phyloP scores from a whole-genome alignment of 2,113 vertebrate genomes.

The Cepphus grylle region DNA sequence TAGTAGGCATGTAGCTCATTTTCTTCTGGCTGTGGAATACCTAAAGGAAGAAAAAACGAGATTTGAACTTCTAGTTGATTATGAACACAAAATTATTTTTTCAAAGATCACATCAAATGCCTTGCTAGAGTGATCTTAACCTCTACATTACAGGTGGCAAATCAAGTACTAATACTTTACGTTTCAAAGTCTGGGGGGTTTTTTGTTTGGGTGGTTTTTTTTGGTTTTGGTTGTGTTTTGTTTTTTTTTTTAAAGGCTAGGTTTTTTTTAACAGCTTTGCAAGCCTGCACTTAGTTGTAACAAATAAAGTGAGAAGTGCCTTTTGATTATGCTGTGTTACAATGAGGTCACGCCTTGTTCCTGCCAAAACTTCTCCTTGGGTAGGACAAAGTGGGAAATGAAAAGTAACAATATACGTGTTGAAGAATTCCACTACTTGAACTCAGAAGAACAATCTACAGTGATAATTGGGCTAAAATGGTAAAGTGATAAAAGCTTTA shows the following conservation, averaged over 20 bases:
- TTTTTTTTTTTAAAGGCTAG: neutral
- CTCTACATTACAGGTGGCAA: neutral
- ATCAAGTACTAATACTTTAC: neutral
- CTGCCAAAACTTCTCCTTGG: neutral
- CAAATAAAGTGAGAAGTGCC: neutral
- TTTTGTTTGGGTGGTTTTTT: neutral
- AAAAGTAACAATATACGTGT: neutral
- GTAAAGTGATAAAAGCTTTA: neutral
- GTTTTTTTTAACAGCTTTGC: neutral
- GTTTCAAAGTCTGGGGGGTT: neutral
- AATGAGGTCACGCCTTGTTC: neutral
- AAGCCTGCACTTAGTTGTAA: neutral
- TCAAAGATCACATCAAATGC: neutral
- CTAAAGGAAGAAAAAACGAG: slow-evolving; percentile 62
- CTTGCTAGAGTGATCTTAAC: neutral
- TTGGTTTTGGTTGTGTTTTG: neutral
- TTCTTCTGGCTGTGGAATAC: slow-evolving; percentile 63
- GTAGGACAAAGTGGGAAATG: neutral
- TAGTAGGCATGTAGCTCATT: slow-evolving; percentile 77
- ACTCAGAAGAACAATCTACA: neutral
- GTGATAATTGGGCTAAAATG: neutral
- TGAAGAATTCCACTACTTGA: neutral
- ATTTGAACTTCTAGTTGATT: neutral
- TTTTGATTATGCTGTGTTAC: neutral
- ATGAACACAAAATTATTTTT: neutral